Base-by-base conservation (phyloP, 2,797 vertebrate species). In the Falco cherrug region DNA sequence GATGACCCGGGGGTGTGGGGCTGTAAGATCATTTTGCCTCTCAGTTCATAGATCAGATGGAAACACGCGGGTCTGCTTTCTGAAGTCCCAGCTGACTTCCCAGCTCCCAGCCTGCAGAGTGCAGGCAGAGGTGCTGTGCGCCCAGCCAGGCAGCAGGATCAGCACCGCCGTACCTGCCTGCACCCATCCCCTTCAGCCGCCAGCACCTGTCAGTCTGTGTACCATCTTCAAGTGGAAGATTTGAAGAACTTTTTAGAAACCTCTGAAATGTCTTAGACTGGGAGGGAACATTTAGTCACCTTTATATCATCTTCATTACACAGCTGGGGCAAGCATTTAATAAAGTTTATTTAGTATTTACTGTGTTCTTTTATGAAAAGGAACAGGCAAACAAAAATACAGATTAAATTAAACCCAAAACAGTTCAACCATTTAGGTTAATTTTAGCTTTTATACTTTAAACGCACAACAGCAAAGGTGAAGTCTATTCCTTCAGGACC, bases 161-260 rank as follows among this genome's bases (percentile, higher is more conserved):
- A 15, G 43, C 13, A 41, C 7, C 3, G 2, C 51, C 13, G 1
- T 19, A 18, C 20, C 25, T 1, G 6, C 31, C 31, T 6, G 33
- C 67, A 13, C 16, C 21, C 1, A 16, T 3, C 31, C 48, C 31
- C 48, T 19, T 15, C 2, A 6, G 57, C 33, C 5, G 43, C 22
- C 2, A 22, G 26, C 31, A 3, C 63, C 53, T 68, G 10, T 3
- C 80, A 39, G 59, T 48, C 73, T 9, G 4, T 4, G 2, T 10
- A 9, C 31, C 8, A 4, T 6, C 18, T 1, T 0, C 7, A 4
- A 21, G 8, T 1, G 45, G 15, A 18, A 51, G 45, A 7, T 16
- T 1, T 31, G 43, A n/a, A 39, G 24, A 64, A 17, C 18, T 25
- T 12, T 5, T 22, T 5, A 24, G 82, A 33, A 60, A 59, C 4